These are phyloP conservation scores for Macrophya annulata DNA, from an alignment of 2,888 invertebrate genomes.

Conservation along the genomic window DNA sequence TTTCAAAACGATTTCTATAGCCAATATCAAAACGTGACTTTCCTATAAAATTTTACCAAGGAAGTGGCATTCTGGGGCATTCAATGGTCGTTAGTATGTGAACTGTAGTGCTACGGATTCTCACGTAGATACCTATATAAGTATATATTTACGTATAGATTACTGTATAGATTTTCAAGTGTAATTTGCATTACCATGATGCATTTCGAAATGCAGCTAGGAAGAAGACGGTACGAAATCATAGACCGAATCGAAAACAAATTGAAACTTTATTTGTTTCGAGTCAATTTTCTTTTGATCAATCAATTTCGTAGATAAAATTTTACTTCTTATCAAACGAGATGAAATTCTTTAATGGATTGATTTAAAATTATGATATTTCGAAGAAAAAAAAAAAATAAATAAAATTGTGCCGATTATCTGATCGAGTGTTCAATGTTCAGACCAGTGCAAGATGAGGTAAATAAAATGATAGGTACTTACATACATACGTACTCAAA, in stretches of 20 bases:
- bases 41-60: conserved; percentile 22
- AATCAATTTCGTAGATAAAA: too few species aligned
- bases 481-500: not conserved
- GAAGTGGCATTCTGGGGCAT: conserved; percentile 16
- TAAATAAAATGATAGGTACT: not conserved
- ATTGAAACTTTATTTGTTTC: too few species aligned
- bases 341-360: not conserved
- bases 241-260: too few species aligned
- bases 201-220: not conserved
- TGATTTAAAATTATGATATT: not conserved
- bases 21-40: conserved; percentile 32
- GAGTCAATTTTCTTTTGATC: too few species aligned
- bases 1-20: not conserved
- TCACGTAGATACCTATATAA: not conserved
- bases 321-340: not conserved
- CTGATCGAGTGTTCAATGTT: not conserved
- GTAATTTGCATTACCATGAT: not conserved
- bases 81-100: conserved; percentile 4
- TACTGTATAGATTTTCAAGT: not conserved
- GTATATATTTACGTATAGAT: not conserved
- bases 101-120: not conserved
- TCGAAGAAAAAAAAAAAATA: not conserved
- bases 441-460: not conserved
- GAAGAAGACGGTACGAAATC: too few species aligned
- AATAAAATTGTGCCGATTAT: not conserved